Percentiles rank a stretch among this genome's conserved stretches.
Conservation (phyloP, 1,140 invertebrate species). For the Drosophila baimaii region DNA sequence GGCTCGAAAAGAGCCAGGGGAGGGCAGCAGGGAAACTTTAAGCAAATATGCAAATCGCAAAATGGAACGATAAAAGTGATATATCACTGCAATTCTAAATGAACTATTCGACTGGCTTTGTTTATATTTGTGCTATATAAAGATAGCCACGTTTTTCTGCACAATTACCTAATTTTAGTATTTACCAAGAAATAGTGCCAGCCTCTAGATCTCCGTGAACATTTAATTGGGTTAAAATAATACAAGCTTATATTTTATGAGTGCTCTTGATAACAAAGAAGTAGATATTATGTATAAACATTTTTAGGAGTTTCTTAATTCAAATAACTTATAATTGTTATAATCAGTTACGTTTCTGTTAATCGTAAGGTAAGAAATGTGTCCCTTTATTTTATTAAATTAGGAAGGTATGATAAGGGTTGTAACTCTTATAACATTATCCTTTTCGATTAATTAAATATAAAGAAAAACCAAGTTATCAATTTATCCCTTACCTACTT, state of each 20-base stretch:
- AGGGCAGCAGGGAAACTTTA: conserved; percentile 10
- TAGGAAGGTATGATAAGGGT: too few species aligned
- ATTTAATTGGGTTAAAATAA: not conserved
- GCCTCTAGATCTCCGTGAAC: too few species aligned
- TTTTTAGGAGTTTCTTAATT: too few species aligned
- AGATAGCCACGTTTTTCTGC: conserved; percentile 6
- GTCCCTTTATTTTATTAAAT: too few species aligned
- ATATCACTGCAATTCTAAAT: conserved; percentile 31
- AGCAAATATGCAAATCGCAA: conserved; percentile 55
- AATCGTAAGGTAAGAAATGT: too few species aligned
- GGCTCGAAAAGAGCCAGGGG: not conserved
- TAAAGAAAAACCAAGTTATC: not conserved
- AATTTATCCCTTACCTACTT: not conserved
- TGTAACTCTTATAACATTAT: too few species aligned
- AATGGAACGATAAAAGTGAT: conserved; percentile 25
- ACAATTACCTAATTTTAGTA: not conserved
- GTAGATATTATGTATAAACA: too few species aligned
- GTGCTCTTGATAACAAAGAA: not conserved
- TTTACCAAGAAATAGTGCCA: not conserved
- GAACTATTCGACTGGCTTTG: conserved; percentile 22
- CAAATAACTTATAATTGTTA: too few species aligned
- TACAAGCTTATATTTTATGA: not conserved
- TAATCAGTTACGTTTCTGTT: too few species aligned
- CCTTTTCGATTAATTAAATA: too few species aligned
- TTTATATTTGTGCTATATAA: conserved; percentile 22